Percentiles rank a stretch among this genome's conserved stretches.
These are phyloP conservation scores for Parochlus steinenii DNA, from an alignment of 2,888 invertebrate species.

Conservation along the genomic window DNA sequence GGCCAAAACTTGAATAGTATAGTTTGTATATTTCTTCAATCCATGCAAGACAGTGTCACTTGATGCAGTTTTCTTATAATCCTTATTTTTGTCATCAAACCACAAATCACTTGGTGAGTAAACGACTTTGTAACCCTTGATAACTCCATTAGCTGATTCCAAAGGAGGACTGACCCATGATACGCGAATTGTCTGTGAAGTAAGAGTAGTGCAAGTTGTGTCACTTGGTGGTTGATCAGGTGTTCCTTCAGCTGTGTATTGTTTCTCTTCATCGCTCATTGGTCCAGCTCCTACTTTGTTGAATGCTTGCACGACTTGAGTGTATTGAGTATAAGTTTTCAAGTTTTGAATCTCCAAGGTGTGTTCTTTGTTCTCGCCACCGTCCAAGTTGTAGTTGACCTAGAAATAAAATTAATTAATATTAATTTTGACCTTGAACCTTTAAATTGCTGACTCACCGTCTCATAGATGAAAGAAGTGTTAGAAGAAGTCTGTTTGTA, in stretches of 20 bases:
- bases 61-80: constrained; percentile 81
- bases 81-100: constrained; percentile 83
- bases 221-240: constrained; percentile 86
- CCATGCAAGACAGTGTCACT: constrained; percentile 88
- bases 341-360: constrained; percentile 64
- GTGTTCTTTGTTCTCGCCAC: constrained; percentile 68
- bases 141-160: constrained; percentile 82
- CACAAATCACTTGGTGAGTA: constrained; percentile 82
- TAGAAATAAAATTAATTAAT: too few species aligned
- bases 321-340: constrained; percentile 87
- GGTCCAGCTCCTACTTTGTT: constrained; percentile 91
- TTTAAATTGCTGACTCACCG: too few species aligned
- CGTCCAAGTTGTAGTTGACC: constrained; percentile 74
- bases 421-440: too few species aligned
- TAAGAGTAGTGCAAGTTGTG: constrained; percentile 80
- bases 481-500: constrained; percentile 71
- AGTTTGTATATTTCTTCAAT: constrained; percentile 88
- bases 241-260: constrained; percentile 87
- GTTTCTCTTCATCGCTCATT: constrained; percentile 71
- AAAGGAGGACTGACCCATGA: constrained; percentile 90
- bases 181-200: constrained; percentile 85
- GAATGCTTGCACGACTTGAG: constrained; percentile 89
- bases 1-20: constrained; percentile 90
- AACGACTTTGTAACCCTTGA: constrained; percentile 89
- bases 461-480: constrained; percentile 78